These are phyloP conservation scores for Strigops habroptila DNA, from an alignment of 2,113 vertebrate genomes.

Conservation along the genomic window DNA sequence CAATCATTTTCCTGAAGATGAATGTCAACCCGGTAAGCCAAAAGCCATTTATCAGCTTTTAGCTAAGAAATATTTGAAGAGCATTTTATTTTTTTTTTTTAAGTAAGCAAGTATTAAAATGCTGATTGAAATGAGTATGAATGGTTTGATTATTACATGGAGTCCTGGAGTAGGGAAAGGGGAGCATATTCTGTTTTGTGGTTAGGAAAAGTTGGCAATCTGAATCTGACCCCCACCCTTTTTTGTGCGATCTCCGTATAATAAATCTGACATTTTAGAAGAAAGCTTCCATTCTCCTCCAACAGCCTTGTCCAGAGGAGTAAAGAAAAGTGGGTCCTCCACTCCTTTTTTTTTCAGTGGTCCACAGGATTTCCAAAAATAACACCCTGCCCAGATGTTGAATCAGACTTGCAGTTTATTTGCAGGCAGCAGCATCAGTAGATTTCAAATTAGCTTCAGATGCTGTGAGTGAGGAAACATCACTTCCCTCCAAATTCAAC, in stretches of 20 bases:
- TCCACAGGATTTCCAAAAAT: slow-evolving; percentile 68
- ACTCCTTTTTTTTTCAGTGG: slow-evolving; percentile 10
- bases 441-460: slow-evolving; percentile 71
- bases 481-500: slow-evolving; percentile 62
- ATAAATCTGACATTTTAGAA: slow-evolving; percentile 36
- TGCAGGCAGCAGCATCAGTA: slow-evolving; percentile 58
- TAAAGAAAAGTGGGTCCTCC: slow-evolving; percentile 20
- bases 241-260: slow-evolving; percentile 12
- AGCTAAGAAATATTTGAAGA: slow-evolving; percentile 25
- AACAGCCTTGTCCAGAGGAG: background rate
- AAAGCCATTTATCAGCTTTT: slow-evolving; percentile 21
- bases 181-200: slow-evolving; percentile 37
- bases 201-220: slow-evolving; percentile 53
- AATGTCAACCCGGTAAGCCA: background rate
- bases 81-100: too few relatives aligned
- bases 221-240: slow-evolving; percentile 3
- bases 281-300: slow-evolving; percentile 47
- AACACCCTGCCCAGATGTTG: slow-evolving; percentile 61
- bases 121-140: slow-evolving; percentile 18
- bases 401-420: slow-evolving; percentile 63
- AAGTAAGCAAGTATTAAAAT: slow-evolving; percentile 27
- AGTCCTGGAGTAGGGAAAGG: background rate
- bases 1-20: background rate
- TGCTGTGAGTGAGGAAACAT: slow-evolving; percentile 40
- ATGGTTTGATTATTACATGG: slow-evolving; percentile 43